Base-by-base conservation (phyloP, 1,140 invertebrate species). In the Apis dorsata region DNA sequence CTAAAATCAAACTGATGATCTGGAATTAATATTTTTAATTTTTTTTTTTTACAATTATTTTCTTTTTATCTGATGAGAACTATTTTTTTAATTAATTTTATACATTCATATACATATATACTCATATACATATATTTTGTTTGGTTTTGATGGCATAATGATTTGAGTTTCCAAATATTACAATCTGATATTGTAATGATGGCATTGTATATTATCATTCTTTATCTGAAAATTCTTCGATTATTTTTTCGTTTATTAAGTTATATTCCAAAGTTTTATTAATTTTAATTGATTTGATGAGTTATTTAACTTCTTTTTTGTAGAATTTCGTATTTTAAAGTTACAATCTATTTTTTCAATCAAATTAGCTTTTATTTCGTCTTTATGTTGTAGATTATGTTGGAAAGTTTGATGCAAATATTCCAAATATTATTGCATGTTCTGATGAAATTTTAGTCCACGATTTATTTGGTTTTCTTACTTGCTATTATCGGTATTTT, bases 141-240 rank as follows among this genome's bases (percentile, higher is more conserved):
- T 87, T 49, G 88, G 89, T 86, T 92, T 92, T 9, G 57, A 59
- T 51, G 92, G 78, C 85, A 92, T 88, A 12, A 92, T 86, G 12
- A 93, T 90, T 78, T 91, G 69, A 90, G 76, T 84, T 93, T 93
- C 90, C 90, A 93, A 81, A 70, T 86, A 84, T 13, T 49, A 7
- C 5, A 44, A 44, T 44, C 34, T 44, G 5, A 44, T 44, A 44
- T 24, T 24, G 24, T 24, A 24, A 24, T 24, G 24, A 24, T 44
- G 34, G 34, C 34, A 7, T 44, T 44, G 2, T 44, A 44, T 44
- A 4, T 44, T 44, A 44, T 44, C 5, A 44, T 7, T 44, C 34
- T 44, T 34, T 44, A 44, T n/a, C 85, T 51, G 86, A 85, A 2
- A 91, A 76, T 82, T 90, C 59, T 63, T 83, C 86, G 0, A 92